Base-by-base conservation (phyloP, 2,888 invertebrate species). In the Glaucopsyche alexis region DNA sequence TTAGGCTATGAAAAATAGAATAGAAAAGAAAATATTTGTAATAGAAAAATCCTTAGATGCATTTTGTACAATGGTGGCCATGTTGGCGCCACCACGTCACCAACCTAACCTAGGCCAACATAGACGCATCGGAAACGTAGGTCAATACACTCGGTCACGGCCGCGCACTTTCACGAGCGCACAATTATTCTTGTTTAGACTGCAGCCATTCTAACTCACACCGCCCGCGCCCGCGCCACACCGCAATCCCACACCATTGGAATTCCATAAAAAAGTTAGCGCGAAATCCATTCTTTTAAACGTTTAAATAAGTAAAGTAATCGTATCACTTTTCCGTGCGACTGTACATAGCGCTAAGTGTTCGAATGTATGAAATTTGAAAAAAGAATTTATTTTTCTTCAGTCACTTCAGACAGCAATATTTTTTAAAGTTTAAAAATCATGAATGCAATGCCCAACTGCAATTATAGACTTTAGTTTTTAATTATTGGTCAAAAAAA, bases 141-240 rank as follows among this genome's bases (percentile, higher is more conserved):
- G 89, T 90, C 91, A 88, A 84, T 89, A 89, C 89, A 82, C 90
- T 86, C 89, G 89, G 90, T 90, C 91, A 90, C 80, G 91, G 90
- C 85, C 89, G 83, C 82, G 84, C 84, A 88, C 90, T 91, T 91
- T 91, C 91, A 86, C 85, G 84, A 78, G 66, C 66, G 66, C 52
- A 66, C 50, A 78, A 80, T 78, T 78, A 79, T 80, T 79, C 81
- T 85, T 84, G 87, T 87, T 85, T 86, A 84, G 87, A 84, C 86
- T 86, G 79, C 81, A 80, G 84, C 85, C 86, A 87, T 88, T 87
- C 85, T 87, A 87, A 87, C 87, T 82, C 82, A 80, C 78, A 74
- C 76, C 72, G 42, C 19, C 7, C 55, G 16, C 75, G 16, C 75
- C 73, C 71, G 66, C 47, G 40, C 60, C 38, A 19, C 66, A 66